These are phyloP conservation scores for Carcinoscorpius rotundicauda DNA, from an alignment of 1,140 invertebrate species.

Conservation along the genomic window DNA sequence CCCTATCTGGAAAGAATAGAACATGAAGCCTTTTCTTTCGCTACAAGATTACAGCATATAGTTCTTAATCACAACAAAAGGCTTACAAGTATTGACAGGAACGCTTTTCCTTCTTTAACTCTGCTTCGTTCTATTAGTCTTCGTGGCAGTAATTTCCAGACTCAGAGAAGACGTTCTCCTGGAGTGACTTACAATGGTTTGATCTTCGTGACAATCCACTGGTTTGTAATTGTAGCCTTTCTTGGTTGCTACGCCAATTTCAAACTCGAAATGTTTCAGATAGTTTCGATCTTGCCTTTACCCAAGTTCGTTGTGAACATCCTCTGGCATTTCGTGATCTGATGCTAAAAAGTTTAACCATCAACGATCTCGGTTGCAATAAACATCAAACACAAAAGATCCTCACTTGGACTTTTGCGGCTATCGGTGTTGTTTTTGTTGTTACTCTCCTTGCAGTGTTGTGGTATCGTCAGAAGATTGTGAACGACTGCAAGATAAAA, in stretches of 20 bases:
- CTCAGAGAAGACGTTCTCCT: conserved; percentile 15
- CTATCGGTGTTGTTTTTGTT: no score
- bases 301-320: no score
- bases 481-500: no score
- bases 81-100: conserved; percentile 41
- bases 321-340: no score
- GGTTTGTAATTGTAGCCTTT: conserved; percentile 72
- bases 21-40: conserved; percentile 30
- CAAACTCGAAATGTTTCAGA: background rate
- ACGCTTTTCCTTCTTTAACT: conserved; percentile 55
- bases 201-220: conserved; percentile 64
- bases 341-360: no score
- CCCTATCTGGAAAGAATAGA: conserved; percentile 27
- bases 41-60: conserved; percentile 47
- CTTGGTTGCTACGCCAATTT: conserved; percentile 59
- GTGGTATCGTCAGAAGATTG: no score
- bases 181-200: conserved; percentile 24
- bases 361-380: no score
- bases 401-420: no score
- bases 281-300: no score
- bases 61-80: conserved; percentile 40
- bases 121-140: conserved; percentile 50
- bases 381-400: no score
- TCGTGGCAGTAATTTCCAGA: conserved; percentile 21
- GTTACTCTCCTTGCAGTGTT: no score